Base-by-base conservation (phyloP, 1,140 invertebrate species). In the Ooceraea biroi region DNA sequence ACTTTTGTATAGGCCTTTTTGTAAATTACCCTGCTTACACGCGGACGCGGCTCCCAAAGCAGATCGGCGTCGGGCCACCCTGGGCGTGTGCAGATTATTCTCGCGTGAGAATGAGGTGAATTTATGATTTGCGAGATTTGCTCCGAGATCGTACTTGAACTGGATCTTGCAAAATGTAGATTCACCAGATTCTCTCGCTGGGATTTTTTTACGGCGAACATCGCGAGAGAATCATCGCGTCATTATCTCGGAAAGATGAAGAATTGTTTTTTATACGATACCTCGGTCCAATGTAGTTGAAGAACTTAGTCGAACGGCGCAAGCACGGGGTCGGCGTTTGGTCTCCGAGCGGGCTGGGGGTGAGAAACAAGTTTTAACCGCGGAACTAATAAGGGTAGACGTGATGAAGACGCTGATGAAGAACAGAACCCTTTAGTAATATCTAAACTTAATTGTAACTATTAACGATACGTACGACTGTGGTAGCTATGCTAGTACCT, bases 401-500 rank as follows among this genome's bases (percentile, higher is more conserved):
- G 52, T 76, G 84, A 85, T 78, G 88, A 74, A 68, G 71, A 91
- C 80, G 85, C 90, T 63, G 72, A 76, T 58, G 72, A 87, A 69
- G 76, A 83, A 82, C 88, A 90, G 88, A 90, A 91, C 85, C 91
- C 90, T 91, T 91, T 92, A 93, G 89, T 91, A 93, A 92, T 93
- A 94, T 92, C 89, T 92, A 91, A 93, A 91, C 91, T 92, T 92
- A 93, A 93, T 92, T 93, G 87, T 93, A 93, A 94, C 93, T 94
- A 93, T 94, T 92, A 94, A 94, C 92, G 94, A 94, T 94, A 94
- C 93, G 94, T 94, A 94, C 93, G 93, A 94, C 94, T 94, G 94
- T 94, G 94, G 93, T 94, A 94, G 93, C 94, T 94, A 94, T 94
- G 93, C 94, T 94, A 94, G 94, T 94, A 94, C 94, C 94, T 94